Evolutionary conservation across 1,140 invertebrate genomes (phyloP), one percentile per base, ranked within the genome.

Genomic region (Vanessa tameamea): DNA sequence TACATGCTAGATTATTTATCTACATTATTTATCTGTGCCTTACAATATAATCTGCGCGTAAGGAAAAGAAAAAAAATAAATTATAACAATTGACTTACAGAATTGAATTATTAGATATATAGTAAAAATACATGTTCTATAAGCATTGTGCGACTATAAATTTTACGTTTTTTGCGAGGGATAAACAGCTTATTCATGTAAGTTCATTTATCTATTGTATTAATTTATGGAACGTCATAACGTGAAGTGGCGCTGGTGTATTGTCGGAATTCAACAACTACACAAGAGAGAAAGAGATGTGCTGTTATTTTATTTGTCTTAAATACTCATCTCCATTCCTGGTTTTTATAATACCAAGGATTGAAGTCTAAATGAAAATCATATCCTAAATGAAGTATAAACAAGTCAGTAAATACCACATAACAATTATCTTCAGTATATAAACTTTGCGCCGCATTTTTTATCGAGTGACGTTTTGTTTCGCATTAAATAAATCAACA

Each of bases 381-480:
- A 12, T 31, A 48, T 55, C n/a, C 47, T 64, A n/a, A 8, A 57
- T 57, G 20, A 68, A 13, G 12, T 55, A 65, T 59, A 48, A 55
- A 57, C 13, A 57, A 65, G n/a, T 53, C 26, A 37, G 23, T 57
- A 64, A 47, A 70, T 69, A 64, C 43, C 65, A 74, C 59, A 48
- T 53, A 61, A 61, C 47, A 66, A 65, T 70, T 47, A 97, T 94
- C 95, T 98, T 96, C 77, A 98, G 93, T 7, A 99, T 47, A 89
- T 11, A 99, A 87, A 78, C 96, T 95, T 94, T 99, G 99, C 1
- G 97, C 98, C 9, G 97, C 97, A 71, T 70, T 70, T 66, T 70
- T 47, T 64, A 73, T 71, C 23, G 47, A 72, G 59, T 78, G 77
- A 73, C 77, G 72, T 79, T 73, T 75, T 63, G 61, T 69, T 61